Conservation (phyloP, 2,888 invertebrate species). For the Eurois occulta region DNA sequence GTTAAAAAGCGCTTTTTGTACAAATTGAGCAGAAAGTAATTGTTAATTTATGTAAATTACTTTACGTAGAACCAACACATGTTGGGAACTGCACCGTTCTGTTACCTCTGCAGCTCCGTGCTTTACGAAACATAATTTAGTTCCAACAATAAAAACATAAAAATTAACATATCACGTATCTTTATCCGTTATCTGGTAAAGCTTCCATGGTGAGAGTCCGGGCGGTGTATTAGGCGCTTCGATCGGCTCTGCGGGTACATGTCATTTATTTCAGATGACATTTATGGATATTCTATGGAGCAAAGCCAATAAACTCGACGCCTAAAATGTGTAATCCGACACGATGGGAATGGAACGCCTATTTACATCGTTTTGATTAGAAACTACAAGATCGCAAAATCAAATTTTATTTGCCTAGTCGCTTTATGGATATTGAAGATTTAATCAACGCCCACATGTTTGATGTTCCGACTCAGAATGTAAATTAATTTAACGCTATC, state of each 20-base stretch:
- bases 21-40: slow-evolving; percentile 42
- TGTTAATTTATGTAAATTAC: slow-evolving; percentile 53
- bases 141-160: slow-evolving; percentile 74
- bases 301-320: slow-evolving; percentile 80
- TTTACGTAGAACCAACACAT: slow-evolving; percentile 48
- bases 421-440: slow-evolving; percentile 61
- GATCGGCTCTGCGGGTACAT: slow-evolving; percentile 70
- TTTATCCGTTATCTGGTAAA: slow-evolving; percentile 74
- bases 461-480: slow-evolving; percentile 34
- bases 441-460: slow-evolving; percentile 40
- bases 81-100: slow-evolving; percentile 12
- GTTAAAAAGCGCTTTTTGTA: slow-evolving; percentile 34
- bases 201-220: slow-evolving; percentile 65
- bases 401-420: slow-evolving; percentile 61
- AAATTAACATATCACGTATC: slow-evolving; percentile 82
- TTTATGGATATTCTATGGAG: slow-evolving; percentile 85
- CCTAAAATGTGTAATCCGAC: slow-evolving; percentile 77
- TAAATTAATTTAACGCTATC: slow-evolving; percentile 39
- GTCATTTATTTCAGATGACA: slow-evolving; percentile 86
- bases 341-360: slow-evolving; percentile 67
- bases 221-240: slow-evolving; percentile 67
- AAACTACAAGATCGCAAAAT: slow-evolving; percentile 73
- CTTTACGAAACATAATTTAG: slow-evolving; percentile 72
- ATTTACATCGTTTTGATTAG: slow-evolving; percentile 71
- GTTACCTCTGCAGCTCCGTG: slow-evolving; percentile 3